Base-by-base conservation (phyloP, 2,113 vertebrate species). In the Halcyon senegalensis region DNA sequence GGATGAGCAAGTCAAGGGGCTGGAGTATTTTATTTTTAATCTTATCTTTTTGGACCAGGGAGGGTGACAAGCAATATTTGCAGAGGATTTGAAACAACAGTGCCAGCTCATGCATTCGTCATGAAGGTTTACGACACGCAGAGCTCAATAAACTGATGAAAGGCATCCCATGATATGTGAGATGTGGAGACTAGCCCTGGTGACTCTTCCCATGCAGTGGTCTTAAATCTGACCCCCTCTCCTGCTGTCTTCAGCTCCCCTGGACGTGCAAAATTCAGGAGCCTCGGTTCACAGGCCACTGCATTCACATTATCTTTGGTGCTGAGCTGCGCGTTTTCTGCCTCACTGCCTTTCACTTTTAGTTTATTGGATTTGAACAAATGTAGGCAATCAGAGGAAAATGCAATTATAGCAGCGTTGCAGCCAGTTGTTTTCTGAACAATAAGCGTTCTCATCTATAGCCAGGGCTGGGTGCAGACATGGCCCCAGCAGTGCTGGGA, bases 311-410 rank as follows among this genome's bases (percentile, higher is more conserved):
- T 92, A 59, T 78, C 89, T 94, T 92, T 81, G 93, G 76, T 90
- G 84, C 66, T 87, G 79, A 96, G 93, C 88, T 80, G 69, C 64
- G 43, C 1, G 17, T 78, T 94, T 95, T 94, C 84, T 84, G 66
- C 84, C 69, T 96, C 62, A 1, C 62, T 92, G 84, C 51, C 30
- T 84, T 93, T 90, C 80, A 82, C 58, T 96, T 92, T 64, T 84
- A 89, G 83, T 82, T 93, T 93, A 93, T 87, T 15, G 58, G 66
- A 70, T 96, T 96, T 91, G 89, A 96, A 94, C 86, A 94, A 95
- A 93, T 82, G 63, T 39, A 84, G 64, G 81, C 93, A 95, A 94
- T 96, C 92, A 89, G 69, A 92, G n/a, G 76, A 76, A 94, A 94
- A 92, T 16, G 31, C 92, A 94, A 84, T 96, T 92, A 87, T 56